These are phyloP conservation scores for Cephus pygmeus DNA, from an alignment of 2,888 invertebrate species.

Conservation along the genomic window DNA sequence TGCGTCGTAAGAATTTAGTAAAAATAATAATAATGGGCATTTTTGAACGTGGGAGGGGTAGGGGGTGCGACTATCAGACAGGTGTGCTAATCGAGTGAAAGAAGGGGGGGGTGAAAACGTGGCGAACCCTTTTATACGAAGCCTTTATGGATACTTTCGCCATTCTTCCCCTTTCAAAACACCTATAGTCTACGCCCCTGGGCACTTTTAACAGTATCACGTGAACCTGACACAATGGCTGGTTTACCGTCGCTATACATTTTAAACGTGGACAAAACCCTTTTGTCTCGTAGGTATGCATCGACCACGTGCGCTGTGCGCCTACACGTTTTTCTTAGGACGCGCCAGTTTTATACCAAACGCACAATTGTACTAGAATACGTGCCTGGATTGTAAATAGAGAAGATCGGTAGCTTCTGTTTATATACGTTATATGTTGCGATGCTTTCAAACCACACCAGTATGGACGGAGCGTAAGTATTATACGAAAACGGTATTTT, in stretches of 20 bases:
- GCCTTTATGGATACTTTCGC: background rate
- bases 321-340: background rate
- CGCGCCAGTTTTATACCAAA: background rate
- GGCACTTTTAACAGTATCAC: background rate
- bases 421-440: background rate
- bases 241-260: background rate
- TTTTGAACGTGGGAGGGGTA: background rate
- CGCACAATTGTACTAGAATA: background rate
- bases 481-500: background rate
- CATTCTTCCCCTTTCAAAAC: background rate
- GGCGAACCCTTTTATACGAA: background rate
- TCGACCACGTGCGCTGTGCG: background rate
- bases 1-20: background rate
- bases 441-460: background rate
- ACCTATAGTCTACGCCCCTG: background rate
- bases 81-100: slow-evolving; percentile 1
- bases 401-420: background rate
- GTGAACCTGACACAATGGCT: background rate
- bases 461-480: background rate
- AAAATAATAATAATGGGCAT: background rate
- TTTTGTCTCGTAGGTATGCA: background rate
- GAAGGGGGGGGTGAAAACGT: background rate
- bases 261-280: background rate
- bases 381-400: background rate
- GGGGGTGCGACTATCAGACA: background rate